Conservation (phyloP, 1,140 invertebrate genomes). For the Charaxes varanes region DNA sequence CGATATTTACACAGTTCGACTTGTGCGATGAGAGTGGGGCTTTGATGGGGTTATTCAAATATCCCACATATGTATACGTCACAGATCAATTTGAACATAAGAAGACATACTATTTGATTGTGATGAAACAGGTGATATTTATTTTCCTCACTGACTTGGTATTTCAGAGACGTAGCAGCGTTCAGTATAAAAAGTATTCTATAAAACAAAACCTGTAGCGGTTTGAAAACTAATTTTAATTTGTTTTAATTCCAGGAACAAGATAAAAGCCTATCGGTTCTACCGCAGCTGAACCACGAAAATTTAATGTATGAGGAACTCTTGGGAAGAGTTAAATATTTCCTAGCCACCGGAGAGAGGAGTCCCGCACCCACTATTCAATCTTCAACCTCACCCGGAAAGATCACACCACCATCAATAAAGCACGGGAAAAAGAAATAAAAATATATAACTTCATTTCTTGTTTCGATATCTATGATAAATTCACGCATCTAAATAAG, state of each 20-base stretch:
- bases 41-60: conserved; percentile 36
- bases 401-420: conserved; percentile 3
- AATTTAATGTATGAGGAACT: conserved; percentile 37
- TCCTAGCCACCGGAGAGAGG: conserved; percentile 19
- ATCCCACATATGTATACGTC: conserved; percentile 41
- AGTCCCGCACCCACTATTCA: conserved; percentile 17
- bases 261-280: conserved; percentile 30
- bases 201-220: too few relatives aligned
- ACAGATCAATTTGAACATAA: conserved; percentile 47
- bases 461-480: neutral
- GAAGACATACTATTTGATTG: conserved; percentile 49
- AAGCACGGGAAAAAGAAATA: conserved; percentile 10
- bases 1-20: conserved; percentile 45
- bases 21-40: conserved; percentile 40
- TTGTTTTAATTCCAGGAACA: conserved; percentile 34
- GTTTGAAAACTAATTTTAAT: too few relatives aligned
- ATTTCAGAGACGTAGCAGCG: too few relatives aligned
- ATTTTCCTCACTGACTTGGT: too few relatives aligned
- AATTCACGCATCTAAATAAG: neutral
- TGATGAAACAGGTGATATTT: conserved; percentile 33
- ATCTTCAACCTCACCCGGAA: conserved; percentile 1
- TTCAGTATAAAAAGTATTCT: too few relatives aligned
- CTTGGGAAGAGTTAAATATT: conserved; percentile 28
- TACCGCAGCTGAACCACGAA: conserved; percentile 49
- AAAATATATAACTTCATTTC: too few relatives aligned